A percentile compares a stretch with the other conserved stretches of the same genome.
These are phyloP conservation scores for Drosophila albomicans DNA, from an alignment of 1,140 invertebrate genomes.

Conservation along the genomic window DNA sequence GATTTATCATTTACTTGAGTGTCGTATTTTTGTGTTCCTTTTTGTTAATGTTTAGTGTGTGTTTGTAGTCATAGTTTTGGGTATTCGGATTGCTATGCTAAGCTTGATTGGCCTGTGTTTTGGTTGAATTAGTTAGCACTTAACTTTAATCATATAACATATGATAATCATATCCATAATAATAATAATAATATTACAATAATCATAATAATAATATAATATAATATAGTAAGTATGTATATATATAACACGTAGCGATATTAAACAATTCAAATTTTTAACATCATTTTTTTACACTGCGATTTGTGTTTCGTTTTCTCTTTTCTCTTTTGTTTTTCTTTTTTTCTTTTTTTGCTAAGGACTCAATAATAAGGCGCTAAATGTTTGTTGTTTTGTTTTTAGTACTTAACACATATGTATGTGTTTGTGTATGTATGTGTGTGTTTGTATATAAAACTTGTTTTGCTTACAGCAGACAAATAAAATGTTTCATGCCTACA, in stretches of 20 bases:
- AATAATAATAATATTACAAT: constrained; percentile 35
- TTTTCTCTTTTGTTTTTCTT: constrained; percentile 1
- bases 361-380: constrained; percentile 78
- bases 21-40: constrained; percentile 44
- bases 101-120: constrained; percentile 54
- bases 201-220: constrained; percentile 18
- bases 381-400: constrained; percentile 54
- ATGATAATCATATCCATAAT: constrained; percentile 45
- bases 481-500: constrained; percentile 31
- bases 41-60: constrained; percentile 9
- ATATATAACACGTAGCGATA: constrained; percentile 57
- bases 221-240: constrained; percentile 28
- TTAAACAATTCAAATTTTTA: constrained; percentile 68
- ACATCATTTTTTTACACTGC: constrained; percentile 32
- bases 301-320: constrained; percentile 20
- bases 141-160: constrained; percentile 47
- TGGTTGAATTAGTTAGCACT: constrained; percentile 54
- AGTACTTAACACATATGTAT: constrained; percentile 26
- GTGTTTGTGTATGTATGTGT: constrained; percentile 37
- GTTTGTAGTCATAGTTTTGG: constrained; percentile 18
- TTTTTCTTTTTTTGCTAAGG: constrained; percentile 58
- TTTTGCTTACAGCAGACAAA: constrained; percentile 38
- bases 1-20: constrained; percentile 79
- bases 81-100: constrained; percentile 51
- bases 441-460: constrained; percentile 32